phyloP scores from a whole-genome alignment of 2,888 invertebrate genomes.

The Pristionchus exspectatus region DNA sequence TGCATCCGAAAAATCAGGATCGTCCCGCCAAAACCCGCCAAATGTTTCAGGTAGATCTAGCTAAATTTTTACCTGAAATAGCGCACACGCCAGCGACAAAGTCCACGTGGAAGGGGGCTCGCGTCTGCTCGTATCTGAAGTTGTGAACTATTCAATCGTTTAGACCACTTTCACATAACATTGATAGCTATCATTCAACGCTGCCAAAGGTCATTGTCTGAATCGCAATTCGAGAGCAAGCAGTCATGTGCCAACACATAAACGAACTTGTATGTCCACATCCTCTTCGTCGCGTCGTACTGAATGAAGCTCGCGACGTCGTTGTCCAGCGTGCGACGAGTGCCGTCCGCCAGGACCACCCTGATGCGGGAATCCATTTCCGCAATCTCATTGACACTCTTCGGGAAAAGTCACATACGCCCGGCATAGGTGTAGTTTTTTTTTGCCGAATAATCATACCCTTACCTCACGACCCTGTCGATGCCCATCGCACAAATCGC shows the following conservation, averaged over 20 bases:
- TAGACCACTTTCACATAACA: no score
- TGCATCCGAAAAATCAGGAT: background rate
- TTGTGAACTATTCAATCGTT: no score
- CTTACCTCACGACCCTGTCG: background rate
- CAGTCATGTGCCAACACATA: background rate
- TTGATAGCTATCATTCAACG: no score
- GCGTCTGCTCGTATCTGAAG: background rate
- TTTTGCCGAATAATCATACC: no score
- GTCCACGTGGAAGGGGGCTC: background rate
- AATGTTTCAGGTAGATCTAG: no score
- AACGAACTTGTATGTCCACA: background rate
- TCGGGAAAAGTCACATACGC: no score
- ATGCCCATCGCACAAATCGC: background rate
- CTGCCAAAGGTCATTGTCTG: no score
- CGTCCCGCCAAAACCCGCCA: no score
- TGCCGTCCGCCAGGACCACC: background rate
- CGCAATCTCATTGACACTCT: background rate
- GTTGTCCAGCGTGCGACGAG: background rate
- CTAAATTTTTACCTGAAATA: background rate
- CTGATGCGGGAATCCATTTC: background rate
- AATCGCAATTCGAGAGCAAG: no score
- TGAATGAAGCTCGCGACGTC: background rate
- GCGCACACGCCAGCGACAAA: constrained; percentile 2
- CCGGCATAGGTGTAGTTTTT: no score
- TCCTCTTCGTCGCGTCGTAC: background rate